Conservation (phyloP, 2,888 invertebrate species). For the Mantis religiosa region DNA sequence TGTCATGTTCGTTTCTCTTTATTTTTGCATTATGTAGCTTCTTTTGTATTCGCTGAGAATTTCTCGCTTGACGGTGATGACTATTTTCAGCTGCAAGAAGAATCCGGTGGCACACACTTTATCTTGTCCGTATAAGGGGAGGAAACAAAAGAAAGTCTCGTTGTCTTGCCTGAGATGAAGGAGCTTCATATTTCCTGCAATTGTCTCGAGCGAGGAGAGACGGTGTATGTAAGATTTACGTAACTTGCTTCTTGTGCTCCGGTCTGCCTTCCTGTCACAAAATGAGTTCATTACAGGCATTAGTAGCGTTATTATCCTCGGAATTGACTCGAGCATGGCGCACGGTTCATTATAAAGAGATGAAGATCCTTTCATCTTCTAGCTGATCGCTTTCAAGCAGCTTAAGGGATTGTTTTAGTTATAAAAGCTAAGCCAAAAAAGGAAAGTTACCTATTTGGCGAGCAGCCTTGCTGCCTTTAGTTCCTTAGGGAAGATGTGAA, state of each 20-base stretch:
- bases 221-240: background rate
- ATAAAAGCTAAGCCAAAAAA: background rate
- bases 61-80: no score
- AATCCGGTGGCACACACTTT: background rate
- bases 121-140: background rate
- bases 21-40: no score
- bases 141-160: background rate
- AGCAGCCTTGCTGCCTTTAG: background rate
- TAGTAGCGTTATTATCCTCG: background rate
- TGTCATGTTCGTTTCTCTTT: no score
- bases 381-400: background rate
- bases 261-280: background rate
- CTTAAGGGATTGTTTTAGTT: background rate
- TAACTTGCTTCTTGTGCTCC: background rate
- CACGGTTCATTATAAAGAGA: background rate
- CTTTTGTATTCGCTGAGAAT: no score
- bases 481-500: background rate
- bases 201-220: background rate
- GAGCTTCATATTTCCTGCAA: background rate
- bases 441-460: background rate
- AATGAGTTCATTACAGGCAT: background rate
- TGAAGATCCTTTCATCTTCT: background rate
- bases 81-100: background rate
- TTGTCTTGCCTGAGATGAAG: background rate
- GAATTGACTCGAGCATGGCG: background rate